A percentile compares a stretch with the other conserved stretches of the same genome.
Conservation (phyloP, 1,140 invertebrate genomes). For the Zaprionus camerounensis region DNA sequence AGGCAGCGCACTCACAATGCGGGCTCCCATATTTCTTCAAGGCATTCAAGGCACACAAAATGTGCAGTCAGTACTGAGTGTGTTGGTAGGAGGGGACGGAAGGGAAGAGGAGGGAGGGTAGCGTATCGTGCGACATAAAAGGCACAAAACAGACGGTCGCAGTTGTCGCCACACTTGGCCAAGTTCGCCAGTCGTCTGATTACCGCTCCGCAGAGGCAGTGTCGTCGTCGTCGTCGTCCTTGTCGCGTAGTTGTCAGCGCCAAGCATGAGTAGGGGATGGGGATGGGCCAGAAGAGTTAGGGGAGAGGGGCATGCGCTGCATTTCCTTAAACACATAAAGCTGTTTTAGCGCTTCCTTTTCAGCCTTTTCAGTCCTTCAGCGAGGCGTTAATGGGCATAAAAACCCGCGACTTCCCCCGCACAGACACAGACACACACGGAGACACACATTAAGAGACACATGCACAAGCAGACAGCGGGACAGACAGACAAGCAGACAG, state of each 20-base stretch:
- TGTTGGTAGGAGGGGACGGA: not conserved
- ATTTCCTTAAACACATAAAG: conserved; percentile 71
- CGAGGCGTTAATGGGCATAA: conserved; percentile 64
- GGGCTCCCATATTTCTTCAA: conserved; percentile 50
- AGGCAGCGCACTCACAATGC: conserved; percentile 28
- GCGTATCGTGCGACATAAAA: conserved; percentile 30
- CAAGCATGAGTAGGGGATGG: not conserved
- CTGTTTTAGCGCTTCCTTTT: conserved; percentile 68
- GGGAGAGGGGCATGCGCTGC: conserved; percentile 35
- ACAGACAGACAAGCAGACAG: not conserved
- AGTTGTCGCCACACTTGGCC: conserved; percentile 59
- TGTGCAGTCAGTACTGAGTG: conserved; percentile 42
- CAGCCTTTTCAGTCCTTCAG: conserved; percentile 50
- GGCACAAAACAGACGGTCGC: conserved; percentile 60
- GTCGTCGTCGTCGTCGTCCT: conserved; percentile 25
- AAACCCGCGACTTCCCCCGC: conserved; percentile 23
- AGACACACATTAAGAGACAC: conserved; percentile 1
- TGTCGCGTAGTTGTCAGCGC: conserved; percentile 52
- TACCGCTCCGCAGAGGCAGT: conserved; percentile 31
- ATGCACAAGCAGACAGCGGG: conserved; percentile 1
- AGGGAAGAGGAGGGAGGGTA: not conserved
- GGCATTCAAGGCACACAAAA: conserved; percentile 55
- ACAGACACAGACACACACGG: not conserved
- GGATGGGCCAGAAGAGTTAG: not conserved
- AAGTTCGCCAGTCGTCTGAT: conserved; percentile 65